Base-by-base conservation (phyloP, 2,113 vertebrate species). In the Dissostichus mawsoni region DNA sequence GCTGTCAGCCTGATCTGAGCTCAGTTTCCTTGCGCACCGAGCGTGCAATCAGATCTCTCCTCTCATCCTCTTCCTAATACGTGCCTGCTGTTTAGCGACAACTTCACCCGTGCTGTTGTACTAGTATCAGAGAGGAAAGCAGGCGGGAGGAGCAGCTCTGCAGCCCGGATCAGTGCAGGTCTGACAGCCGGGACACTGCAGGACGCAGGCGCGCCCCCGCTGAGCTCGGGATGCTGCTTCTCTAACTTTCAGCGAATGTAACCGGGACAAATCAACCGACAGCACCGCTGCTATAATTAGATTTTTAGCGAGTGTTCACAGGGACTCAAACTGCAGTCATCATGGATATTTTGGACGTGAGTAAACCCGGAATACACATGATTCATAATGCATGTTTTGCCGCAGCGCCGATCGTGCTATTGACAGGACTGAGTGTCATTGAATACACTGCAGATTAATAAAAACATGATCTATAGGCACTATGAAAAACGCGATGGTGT, bases 201-300 rank as follows among this genome's bases (percentile, higher is more conserved):
- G 82, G 78, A 78, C 86, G 78, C 87, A 90, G 76, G 86, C 84
- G 84, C 89, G 86, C 56, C 57, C 53, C 25, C 58, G 76, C 85
- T 87, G 89, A 81, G 84, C 44, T 17, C 52, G 57, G 47, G 64
- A 74, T 18, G 76, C 48, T 25, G 70, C 53, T 29, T 57, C 47
- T 75, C 18, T 5, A 82, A 86, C 61, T 88, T 89, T 80, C 61
- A 87, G 53, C 52, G 18, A 23, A 14, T 75, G 48, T 44, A 17
- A 45, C 53, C 2, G 79, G 74, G 76, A 75, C 55, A 47, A 18
- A 70, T 69, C 63, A 56, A 25, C 20, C 12, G 47, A 69, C 77
- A 5, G 9, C 1, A n/a, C 0, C 58, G 11, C 66, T 63, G 70
- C 78, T 51, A 9, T 3, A 23, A 48, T 29, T 25, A 12, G 55